Conservation (phyloP, 2,888 invertebrate species). For the Scaptodrosophila latifasciaeformis region DNA sequence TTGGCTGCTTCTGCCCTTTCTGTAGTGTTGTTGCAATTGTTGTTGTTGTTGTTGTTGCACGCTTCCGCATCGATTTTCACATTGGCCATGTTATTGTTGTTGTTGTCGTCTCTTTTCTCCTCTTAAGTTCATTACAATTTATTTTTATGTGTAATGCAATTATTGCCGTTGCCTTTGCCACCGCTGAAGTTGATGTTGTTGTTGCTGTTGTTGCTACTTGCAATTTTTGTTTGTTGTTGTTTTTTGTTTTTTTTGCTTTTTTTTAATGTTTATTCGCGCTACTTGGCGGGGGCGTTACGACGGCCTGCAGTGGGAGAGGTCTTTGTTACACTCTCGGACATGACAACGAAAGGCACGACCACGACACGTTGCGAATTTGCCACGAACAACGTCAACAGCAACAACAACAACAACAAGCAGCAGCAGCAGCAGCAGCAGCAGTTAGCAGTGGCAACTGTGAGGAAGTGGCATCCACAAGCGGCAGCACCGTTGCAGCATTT, state of each 20-base stretch:
- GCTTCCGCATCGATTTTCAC: slow-evolving; percentile 65
- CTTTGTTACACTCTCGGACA: slow-evolving; percentile 66
- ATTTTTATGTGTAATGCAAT: slow-evolving; percentile 67
- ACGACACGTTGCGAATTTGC: slow-evolving; percentile 67
- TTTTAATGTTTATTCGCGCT: slow-evolving; percentile 59
- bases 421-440: slow-evolving; percentile 6
- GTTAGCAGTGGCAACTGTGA: slow-evolving; percentile 22
- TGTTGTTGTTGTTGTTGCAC: slow-evolving; percentile 13
- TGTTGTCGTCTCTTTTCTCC: slow-evolving; percentile 42
- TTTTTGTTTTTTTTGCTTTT: slow-evolving; percentile 32
- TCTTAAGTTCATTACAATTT: slow-evolving; percentile 64
- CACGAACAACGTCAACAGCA: slow-evolving; percentile 39
- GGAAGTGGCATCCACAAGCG: no score
- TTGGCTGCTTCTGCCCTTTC: slow-evolving; percentile 3
- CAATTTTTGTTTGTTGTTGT: slow-evolving; percentile 20
- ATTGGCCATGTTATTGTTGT: slow-evolving; percentile 42
- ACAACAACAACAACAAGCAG: no score
- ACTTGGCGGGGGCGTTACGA: slow-evolving; percentile 46
- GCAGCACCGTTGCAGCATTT: no score
- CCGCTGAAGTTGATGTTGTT: slow-evolving; percentile 18
- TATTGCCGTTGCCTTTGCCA: slow-evolving; percentile 52
- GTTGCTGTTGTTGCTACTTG: slow-evolving; percentile 16
- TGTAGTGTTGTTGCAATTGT: no score
- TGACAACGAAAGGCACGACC: slow-evolving; percentile 64
- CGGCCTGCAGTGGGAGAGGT: slow-evolving; percentile 42